Conservation (phyloP, 2,113 vertebrate species). For the Cairina moschata region DNA sequence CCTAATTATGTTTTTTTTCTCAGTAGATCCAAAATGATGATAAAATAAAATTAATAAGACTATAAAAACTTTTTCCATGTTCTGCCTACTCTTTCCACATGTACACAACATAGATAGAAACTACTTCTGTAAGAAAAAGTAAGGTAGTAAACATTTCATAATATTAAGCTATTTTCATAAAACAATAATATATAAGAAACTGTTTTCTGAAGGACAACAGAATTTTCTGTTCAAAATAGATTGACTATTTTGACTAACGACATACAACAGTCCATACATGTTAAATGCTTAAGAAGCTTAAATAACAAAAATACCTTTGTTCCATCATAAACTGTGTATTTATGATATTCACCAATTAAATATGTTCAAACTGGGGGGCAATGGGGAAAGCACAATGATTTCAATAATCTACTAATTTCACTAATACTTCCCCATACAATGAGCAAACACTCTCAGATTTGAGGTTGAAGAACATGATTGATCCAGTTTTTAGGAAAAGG, state of each 20-base stretch:
- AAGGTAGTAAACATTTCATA: not conserved
- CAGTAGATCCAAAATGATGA: not conserved
- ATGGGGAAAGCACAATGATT: not conserved
- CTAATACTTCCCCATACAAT: not conserved
- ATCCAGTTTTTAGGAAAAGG: not conserved
- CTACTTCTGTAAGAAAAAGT: not conserved
- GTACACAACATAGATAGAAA: not conserved
- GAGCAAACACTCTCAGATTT: not conserved
- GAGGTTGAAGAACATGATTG: not conserved
- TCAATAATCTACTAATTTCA: not conserved
- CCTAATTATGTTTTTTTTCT: not conserved
- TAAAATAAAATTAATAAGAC: not conserved
- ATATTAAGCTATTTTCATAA: not conserved
- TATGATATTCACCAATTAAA: not conserved
- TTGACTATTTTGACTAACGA: not conserved
- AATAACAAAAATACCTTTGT: not conserved
- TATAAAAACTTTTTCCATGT: not conserved
- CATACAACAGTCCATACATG: not conserved
- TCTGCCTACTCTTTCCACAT: not conserved
- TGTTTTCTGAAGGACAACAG: not conserved
- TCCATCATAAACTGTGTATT: not conserved
- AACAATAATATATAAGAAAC: not conserved
- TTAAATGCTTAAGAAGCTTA: not conserved
- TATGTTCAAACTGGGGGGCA: not conserved
- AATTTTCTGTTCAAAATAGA: not conserved